Percentiles rank a stretch among this genome's conserved stretches.
Evolutionary conservation across 2,113 vertebrate species (phyloP).

Genomic region (Coptodon rendalli): DNA sequence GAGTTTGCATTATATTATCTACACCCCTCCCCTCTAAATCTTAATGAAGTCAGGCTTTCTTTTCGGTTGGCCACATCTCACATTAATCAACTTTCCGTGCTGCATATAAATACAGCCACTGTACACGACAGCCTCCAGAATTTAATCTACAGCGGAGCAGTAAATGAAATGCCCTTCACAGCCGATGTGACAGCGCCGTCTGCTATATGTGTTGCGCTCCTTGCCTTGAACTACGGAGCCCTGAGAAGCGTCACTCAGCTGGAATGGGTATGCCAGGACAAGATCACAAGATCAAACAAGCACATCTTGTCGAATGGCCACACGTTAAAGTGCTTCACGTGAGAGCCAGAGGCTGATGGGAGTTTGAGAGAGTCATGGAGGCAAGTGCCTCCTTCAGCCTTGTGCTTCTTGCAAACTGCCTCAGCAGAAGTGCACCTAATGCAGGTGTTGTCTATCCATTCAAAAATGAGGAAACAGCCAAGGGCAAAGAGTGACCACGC

Average conservation of each 20-base stretch:
- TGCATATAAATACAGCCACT: conserved; percentile 16
- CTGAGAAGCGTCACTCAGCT: not conserved
- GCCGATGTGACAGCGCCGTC: conserved; percentile 16
- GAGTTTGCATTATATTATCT: not conserved
- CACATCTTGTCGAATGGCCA: not conserved
- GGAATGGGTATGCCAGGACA: not conserved
- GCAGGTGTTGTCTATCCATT: not conserved
- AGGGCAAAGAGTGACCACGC: not conserved
- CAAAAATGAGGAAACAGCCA: not conserved
- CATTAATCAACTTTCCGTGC: conserved; percentile 13
- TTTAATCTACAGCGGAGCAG: conserved; percentile 18
- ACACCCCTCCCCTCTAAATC: not conserved
- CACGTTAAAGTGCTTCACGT: not conserved
- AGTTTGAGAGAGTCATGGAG: not conserved
- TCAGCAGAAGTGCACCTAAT: not conserved
- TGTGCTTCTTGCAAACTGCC: not conserved
- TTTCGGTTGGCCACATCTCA: not conserved
- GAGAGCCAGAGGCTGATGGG: not conserved
- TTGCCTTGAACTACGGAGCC: not conserved
- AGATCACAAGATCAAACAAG: conserved; percentile 22
- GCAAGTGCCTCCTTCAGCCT: not conserved
- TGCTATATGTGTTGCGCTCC: not conserved
- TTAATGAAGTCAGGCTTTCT: conserved; percentile 4
- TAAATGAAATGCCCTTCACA: conserved; percentile 30
- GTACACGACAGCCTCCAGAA: conserved; percentile 32